Evolutionary conservation across 2,888 invertebrate species (phyloP).

Genomic region (Nematopogon swammerdamellus): DNA sequence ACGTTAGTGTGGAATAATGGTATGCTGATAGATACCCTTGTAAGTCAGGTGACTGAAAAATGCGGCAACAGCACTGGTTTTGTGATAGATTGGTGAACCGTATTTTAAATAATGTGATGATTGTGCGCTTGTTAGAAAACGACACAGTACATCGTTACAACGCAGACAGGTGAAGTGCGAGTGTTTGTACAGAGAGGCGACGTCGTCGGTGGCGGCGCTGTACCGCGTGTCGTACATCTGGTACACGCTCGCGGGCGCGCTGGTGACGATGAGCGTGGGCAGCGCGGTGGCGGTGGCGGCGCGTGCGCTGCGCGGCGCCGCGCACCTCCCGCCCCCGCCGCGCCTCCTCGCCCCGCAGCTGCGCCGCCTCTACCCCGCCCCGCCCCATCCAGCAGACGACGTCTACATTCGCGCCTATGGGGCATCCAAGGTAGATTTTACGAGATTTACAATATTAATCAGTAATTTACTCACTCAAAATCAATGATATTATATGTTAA

Average conservation of each 20-base stretch:
- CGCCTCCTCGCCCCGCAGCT: slow-evolving; percentile 69
- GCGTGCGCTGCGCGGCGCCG: slow-evolving; percentile 20
- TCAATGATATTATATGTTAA: no score
- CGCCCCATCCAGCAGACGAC: slow-evolving; percentile 41
- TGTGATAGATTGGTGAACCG: no score
- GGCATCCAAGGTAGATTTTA: slow-evolving; percentile 34
- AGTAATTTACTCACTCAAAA: no score
- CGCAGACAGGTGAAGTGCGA: no score
- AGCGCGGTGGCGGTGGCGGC: slow-evolving; percentile 26
- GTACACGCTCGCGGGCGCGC: slow-evolving; percentile 60
- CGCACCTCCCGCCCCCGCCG: slow-evolving; percentile 33
- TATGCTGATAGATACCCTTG: no score
- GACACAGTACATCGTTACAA: no score
- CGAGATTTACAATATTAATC: no score
- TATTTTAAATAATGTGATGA: no score
- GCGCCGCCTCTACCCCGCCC: slow-evolving; percentile 51
- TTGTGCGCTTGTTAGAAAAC: no score
- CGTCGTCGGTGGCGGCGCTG: slow-evolving; percentile 57
- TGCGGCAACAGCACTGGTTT: no score
- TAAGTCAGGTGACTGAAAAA: no score
- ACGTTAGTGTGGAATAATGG: no score
- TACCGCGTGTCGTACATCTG: slow-evolving; percentile 76
- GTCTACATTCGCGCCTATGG: slow-evolving; percentile 39
- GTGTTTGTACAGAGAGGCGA: slow-evolving; percentile 11
- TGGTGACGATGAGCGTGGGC: slow-evolving; percentile 32